Evolutionary conservation across 2,888 invertebrate genomes (phyloP).

Genomic region (Epistrophe eligans): DNA sequence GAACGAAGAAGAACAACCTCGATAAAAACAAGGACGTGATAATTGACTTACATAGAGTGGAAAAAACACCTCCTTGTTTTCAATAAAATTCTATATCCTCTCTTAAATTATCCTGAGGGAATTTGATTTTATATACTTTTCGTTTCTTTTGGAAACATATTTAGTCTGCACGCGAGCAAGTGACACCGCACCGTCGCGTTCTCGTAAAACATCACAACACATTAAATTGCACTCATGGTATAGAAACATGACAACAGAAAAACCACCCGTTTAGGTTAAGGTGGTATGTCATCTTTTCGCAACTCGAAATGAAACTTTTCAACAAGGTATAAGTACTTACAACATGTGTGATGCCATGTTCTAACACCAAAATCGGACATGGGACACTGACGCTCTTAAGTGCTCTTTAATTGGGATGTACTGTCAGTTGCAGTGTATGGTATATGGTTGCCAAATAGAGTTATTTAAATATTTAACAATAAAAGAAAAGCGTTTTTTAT

Average conservation of each 20-base stretch:
- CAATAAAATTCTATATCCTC: slow-evolving; percentile 14
- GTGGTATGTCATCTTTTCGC: slow-evolving; percentile 18
- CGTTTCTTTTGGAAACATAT: slow-evolving; percentile 10
- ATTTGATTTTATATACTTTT: slow-evolving; percentile 12
- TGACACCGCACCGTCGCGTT: slow-evolving; percentile 18
- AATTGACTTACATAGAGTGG: slow-evolving; percentile 58
- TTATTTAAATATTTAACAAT: too few relatives aligned
- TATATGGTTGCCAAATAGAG: slow-evolving; percentile 7
- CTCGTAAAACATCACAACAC: slow-evolving; percentile 26
- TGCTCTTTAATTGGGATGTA: slow-evolving; percentile 64
- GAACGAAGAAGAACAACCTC: slow-evolving; percentile 8
- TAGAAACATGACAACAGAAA: background rate
- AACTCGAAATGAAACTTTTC: slow-evolving; percentile 60
- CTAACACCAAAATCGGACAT: slow-evolving; percentile 51
- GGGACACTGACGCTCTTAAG: slow-evolving; percentile 54
- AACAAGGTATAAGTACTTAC: slow-evolving; percentile 39
- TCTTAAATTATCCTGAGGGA: slow-evolving; percentile 5
- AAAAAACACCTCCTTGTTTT: slow-evolving; percentile 43
- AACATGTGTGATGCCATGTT: slow-evolving; percentile 52
- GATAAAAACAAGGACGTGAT: slow-evolving; percentile 63
- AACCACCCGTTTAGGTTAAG: slow-evolving; percentile 7
- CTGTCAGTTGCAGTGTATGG: slow-evolving; percentile 51
- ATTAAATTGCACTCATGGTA: slow-evolving; percentile 30
- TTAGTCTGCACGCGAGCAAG: slow-evolving; percentile 37
- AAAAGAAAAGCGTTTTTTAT: too few relatives aligned